Evolutionary conservation across 2,113 vertebrate genomes (phyloP).

Genomic region (Pipra filicauda): DNA sequence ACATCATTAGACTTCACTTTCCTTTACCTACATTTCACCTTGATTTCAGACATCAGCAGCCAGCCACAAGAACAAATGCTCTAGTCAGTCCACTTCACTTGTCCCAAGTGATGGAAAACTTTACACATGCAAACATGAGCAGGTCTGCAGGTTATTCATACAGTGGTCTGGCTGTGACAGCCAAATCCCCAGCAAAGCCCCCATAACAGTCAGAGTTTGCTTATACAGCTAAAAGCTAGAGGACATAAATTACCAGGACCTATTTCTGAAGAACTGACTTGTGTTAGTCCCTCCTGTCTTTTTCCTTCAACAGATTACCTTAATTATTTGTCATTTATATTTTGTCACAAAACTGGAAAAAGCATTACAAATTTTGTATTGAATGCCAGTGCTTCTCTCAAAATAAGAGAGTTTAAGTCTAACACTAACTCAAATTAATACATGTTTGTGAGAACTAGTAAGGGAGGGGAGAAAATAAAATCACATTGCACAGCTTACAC

Average conservation of each 20-base stretch:
- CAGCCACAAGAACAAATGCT: background rate
- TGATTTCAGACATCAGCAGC: background rate
- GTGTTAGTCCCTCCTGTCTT: background rate
- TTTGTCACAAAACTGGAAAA: background rate
- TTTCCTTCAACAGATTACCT: background rate
- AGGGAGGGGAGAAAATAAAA: background rate
- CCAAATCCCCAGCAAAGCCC: background rate
- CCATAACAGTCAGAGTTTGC: background rate
- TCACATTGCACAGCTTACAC: background rate
- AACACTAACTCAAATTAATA: background rate
- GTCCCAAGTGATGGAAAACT: background rate
- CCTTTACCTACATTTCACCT: background rate
- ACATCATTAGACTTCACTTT: background rate
- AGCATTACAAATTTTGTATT: background rate
- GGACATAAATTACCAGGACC: background rate
- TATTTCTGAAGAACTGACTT: background rate
- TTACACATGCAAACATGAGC: rapidly evolving
- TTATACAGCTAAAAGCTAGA: background rate
- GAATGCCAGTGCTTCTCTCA: background rate
- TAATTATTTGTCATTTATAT: background rate
- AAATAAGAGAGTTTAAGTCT: background rate
- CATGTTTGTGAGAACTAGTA: background rate
- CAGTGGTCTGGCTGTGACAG: background rate
- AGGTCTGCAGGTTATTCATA: background rate
- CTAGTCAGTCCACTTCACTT: background rate